phyloP scores from a whole-genome alignment of 2,888 invertebrate species.

The Archaeoteleia sp. region DNA sequence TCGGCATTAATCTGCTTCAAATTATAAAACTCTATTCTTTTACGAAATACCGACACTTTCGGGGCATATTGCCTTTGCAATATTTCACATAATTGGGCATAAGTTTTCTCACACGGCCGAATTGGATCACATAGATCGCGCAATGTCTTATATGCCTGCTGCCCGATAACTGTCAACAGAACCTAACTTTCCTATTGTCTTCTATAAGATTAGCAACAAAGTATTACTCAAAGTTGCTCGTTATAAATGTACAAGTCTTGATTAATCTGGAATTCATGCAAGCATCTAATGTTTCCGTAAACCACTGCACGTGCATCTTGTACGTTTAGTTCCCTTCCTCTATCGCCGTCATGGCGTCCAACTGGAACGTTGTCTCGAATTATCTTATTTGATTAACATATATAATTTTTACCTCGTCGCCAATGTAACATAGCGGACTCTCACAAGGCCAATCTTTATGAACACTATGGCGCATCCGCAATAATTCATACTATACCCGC shows the following conservation, averaged over 20 bases:
- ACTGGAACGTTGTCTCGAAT: too few relatives aligned
- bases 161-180: constrained; percentile 38
- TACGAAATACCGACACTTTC: constrained; percentile 37
- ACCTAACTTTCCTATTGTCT: constrained; percentile 35
- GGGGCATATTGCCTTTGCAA: constrained; percentile 45
- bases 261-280: constrained; percentile 29
- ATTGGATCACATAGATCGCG: constrained; percentile 45
- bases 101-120: constrained; percentile 33
- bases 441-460: too few relatives aligned
- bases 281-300: constrained; percentile 17
- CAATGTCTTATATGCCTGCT: constrained; percentile 42
- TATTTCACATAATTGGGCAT: constrained; percentile 40
- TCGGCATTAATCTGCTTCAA: constrained; percentile 53
- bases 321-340: too few relatives aligned
- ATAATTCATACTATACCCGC: too few relatives aligned
- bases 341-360: too few relatives aligned
- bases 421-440: too few relatives aligned
- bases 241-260: constrained; percentile 39
- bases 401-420: too few relatives aligned
- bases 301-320: too few relatives aligned
- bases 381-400: too few relatives aligned
- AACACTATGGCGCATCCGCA: too few relatives aligned
- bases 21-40: constrained; percentile 45
- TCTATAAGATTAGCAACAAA: constrained; percentile 37
- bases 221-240: constrained; percentile 35